A percentile compares a stretch with the other conserved stretches of the same genome.
phyloP scores from a whole-genome alignment of 2,797 vertebrate genomes.

The Monodelphis domestica region DNA sequence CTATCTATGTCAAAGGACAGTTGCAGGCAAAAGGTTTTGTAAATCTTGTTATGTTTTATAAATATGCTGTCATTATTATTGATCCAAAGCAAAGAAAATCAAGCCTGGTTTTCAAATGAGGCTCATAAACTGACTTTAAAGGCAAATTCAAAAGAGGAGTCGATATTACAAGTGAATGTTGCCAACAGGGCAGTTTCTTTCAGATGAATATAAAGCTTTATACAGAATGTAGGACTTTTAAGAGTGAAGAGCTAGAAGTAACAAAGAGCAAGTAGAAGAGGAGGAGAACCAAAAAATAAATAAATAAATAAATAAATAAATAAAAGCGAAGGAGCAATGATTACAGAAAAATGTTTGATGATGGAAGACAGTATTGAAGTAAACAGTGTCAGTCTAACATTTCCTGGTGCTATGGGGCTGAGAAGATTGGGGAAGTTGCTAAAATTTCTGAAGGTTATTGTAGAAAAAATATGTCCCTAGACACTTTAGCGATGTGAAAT shows the following conservation, averaged over 20 bases:
- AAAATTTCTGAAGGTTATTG: not conserved
- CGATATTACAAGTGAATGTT: constrained; percentile 6
- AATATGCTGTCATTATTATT: not conserved
- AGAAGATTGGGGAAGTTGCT: not conserved
- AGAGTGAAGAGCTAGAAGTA: not conserved
- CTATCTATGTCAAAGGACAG: not conserved
- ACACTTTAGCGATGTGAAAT: not conserved
- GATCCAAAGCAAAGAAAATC: constrained; percentile 18
- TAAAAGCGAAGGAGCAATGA: not conserved
- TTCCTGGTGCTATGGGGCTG: not conserved
- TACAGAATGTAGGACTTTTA: not conserved
- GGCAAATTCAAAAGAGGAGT: constrained; percentile 31
- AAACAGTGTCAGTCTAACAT: not conserved
- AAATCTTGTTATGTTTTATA: not conserved
- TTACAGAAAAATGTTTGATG: not conserved
- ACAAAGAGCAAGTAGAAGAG: not conserved
- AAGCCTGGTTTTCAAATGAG: constrained; percentile 30
- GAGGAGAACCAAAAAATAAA: not conserved
- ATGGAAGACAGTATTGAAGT: not conserved
- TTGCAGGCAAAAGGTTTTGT: not conserved
- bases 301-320: too few relatives aligned
- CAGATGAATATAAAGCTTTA: not conserved
- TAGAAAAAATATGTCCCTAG: not conserved
- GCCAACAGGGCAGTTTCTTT: not conserved
- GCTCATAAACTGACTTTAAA: constrained; percentile 43